A percentile compares a stretch with the other conserved stretches of the same genome.
Evolutionary conservation across 1,140 invertebrate genomes (phyloP).

Genomic region (Chelonus insularis): DNA sequence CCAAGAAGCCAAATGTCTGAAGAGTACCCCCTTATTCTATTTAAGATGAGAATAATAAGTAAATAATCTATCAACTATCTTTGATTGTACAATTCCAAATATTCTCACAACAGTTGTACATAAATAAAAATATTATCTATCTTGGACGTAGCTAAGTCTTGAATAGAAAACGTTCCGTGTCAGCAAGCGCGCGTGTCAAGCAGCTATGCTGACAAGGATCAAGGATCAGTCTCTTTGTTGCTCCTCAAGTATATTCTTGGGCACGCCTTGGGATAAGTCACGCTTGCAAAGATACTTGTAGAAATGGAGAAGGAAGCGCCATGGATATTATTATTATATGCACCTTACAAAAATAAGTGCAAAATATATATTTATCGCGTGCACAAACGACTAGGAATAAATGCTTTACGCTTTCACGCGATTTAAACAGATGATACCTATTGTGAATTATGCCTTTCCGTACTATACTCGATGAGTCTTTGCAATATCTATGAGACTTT

Average conservation of each 20-base stretch:
- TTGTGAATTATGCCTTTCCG: slow-evolving; percentile 31
- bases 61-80: too few relatives aligned
- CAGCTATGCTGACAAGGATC: slow-evolving; percentile 12
- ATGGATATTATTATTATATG: slow-evolving; percentile 1
- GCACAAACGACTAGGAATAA: slow-evolving; percentile 17
- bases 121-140: too few relatives aligned
- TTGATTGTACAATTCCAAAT: too few relatives aligned
- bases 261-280: slow-evolving; percentile 15
- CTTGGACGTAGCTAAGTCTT: not conserved
- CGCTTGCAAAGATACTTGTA: slow-evolving; percentile 7
- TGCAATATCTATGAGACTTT: not conserved
- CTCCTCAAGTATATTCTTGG: slow-evolving; percentile 3
- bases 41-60: too few relatives aligned
- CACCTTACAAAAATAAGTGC: not conserved
- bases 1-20: too few relatives aligned
- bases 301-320: slow-evolving; percentile 2
- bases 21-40: too few relatives aligned
- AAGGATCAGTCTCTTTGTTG: slow-evolving; percentile 13
- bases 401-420: slow-evolving; percentile 32
- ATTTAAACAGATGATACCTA: slow-evolving; percentile 31
- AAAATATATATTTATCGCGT: slow-evolving; percentile 10
- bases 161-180: not conserved
- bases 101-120: too few relatives aligned
- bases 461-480: not conserved
- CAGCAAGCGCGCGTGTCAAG: slow-evolving; percentile 3